Conservation (phyloP, 2,888 invertebrate genomes). For the Lithosia quadra region DNA sequence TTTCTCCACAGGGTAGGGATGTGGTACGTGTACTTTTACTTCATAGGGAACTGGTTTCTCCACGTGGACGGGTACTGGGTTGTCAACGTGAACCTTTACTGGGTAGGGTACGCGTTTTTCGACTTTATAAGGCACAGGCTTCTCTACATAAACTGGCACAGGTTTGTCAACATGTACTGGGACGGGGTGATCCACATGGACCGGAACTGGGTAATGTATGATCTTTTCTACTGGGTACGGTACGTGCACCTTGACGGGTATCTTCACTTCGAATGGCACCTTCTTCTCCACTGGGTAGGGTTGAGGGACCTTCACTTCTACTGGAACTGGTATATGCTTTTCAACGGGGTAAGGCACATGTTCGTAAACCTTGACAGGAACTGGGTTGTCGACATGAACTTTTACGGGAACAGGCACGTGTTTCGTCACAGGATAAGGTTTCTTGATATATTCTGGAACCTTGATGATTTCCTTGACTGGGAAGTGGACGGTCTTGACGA, state of each 20-base stretch:
- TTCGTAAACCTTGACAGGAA: constrained; percentile 87
- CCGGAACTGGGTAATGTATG: constrained; percentile 90
- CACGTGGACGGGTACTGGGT: constrained; percentile 91
- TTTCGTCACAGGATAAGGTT: constrained; percentile 90
- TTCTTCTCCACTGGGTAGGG: constrained; percentile 92
- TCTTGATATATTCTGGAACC: constrained; percentile 89
- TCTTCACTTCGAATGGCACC: constrained; percentile 88
- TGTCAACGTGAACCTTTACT: constrained; percentile 89
- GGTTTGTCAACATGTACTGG: constrained; percentile 90
- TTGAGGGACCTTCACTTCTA: constrained; percentile 90
- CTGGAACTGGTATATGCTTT: constrained; percentile 89
- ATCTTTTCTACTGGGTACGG: constrained; percentile 92
- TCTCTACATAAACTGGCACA: constrained; percentile 90
- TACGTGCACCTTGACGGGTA: constrained; percentile 90
- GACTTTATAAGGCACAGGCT: constrained; percentile 91
- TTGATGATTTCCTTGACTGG: constrained; percentile 89
- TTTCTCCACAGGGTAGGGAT: constrained; percentile 90
- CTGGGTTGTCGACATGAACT: constrained; percentile 89
- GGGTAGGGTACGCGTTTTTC: constrained; percentile 91
- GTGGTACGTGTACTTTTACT: constrained; percentile 91
- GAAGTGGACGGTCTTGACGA: constrained; percentile 89
- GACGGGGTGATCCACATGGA: constrained; percentile 89
- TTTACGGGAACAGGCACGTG: constrained; percentile 89
- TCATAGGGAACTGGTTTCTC: constrained; percentile 92
- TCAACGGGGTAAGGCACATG: constrained; percentile 91